phyloP scores from a whole-genome alignment of 1,140 invertebrate genomes.

The Chrysopa pallens region DNA sequence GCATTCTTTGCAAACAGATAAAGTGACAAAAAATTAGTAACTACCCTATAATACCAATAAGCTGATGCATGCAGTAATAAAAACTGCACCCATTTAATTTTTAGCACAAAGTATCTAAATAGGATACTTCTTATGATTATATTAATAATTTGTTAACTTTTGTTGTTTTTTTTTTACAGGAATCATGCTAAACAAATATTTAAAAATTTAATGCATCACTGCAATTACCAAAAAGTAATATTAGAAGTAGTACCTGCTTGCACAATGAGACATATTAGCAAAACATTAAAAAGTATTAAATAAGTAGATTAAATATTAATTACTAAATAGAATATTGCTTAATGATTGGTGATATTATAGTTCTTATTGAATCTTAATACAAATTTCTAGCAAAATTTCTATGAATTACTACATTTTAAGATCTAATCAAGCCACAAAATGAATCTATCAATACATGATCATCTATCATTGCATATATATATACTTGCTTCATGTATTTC shows the following conservation, averaged over 20 bases:
- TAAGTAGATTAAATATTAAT: slow-evolving; percentile 2
- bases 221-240: slow-evolving; percentile 41
- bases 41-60: neutral
- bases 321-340: too few relatives aligned
- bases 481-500: too few relatives aligned
- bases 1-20: neutral
- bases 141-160: neutral
- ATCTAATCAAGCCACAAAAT: too few relatives aligned
- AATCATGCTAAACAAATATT: slow-evolving; percentile 50
- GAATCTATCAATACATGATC: too few relatives aligned
- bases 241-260: slow-evolving; percentile 43
- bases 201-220: slow-evolving; percentile 33
- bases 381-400: too few relatives aligned
- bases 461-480: too few relatives aligned
- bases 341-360: too few relatives aligned
- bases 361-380: too few relatives aligned
- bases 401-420: too few relatives aligned
- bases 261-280: slow-evolving; percentile 44
- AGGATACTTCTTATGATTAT: neutral
- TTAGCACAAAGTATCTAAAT: neutral
- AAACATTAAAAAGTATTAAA: slow-evolving; percentile 40
- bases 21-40: neutral
- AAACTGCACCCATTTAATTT: neutral
- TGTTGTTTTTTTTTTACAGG: slow-evolving; percentile 22
- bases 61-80: too few relatives aligned